Evolutionary conservation across 2,888 invertebrate genomes (phyloP), one percentile per base, ranked within the genome.

Genomic region (Cheilosia scutellata): DNA sequence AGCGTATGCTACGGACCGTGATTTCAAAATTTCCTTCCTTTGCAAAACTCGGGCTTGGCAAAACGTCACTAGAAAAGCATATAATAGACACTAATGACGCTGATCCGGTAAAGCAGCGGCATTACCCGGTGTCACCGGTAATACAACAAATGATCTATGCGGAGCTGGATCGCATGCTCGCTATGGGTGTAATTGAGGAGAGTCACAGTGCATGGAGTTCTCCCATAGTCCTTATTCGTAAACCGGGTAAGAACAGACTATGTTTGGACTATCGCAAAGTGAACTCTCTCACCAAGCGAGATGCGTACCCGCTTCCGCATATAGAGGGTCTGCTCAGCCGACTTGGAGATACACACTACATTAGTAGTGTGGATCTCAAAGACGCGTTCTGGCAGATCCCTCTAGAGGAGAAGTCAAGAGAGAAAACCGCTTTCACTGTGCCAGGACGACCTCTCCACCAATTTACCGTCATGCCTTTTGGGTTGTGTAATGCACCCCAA

Each of bases 281-380:
- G n/a, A 42, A n/a, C n/a, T 42, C n/a, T n/a, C n/a, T 42, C 0
- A 42, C 42, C 42, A 42, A 42, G n/a, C 42, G 42, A 42, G n/a
- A 42, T 42, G 42, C 42, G 42, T 42, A 13, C 42, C 13, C 13
- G 42, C n/a, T 13, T 42, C 42, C n/a, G 4, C n/a, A n/a, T 5
- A 42, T 13, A 13, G 42, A 42, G 42, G 42, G n/a, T 13, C 58
- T 58, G 58, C 40, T 58, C 58, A 58, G 58, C 58, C 58, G 40
- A 40, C 58, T 58, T 11, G 40, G 40, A 5, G 58, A 58, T 58
- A 58, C 58, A 6, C 58, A 58, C 4, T 58, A 58, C 27, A 58
- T 58, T 20, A 58, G 58, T 58, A 58, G 58, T 40, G 58, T 58
- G 37, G 58, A 58, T 40, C 40, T 25, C 33, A 33, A 33, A 33